Conservation (phyloP, 1,140 invertebrate genomes). For the Drosophila nigromelanica region DNA sequence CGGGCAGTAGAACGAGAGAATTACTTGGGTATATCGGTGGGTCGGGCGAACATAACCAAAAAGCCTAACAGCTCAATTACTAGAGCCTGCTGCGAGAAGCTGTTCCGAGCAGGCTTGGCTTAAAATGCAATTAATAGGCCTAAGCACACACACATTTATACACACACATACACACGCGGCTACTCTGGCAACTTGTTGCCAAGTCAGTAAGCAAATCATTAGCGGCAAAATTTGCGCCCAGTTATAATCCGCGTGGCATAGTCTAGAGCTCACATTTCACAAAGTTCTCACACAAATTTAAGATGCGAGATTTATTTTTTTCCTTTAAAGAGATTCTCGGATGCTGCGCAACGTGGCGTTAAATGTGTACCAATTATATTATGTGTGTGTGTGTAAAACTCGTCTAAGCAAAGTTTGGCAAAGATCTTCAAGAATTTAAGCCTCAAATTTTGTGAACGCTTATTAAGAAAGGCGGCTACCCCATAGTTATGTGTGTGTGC, state of each 20-base stretch:
- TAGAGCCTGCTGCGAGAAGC: constrained; percentile 35
- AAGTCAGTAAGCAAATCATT: constrained; percentile 73
- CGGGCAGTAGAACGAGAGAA: neutral
- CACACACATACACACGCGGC: constrained; percentile 3
- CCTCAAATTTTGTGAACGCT: constrained; percentile 64
- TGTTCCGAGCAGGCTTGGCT: constrained; percentile 19
- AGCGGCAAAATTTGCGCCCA: constrained; percentile 66
- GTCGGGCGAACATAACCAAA: constrained; percentile 15
- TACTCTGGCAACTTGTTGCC: constrained; percentile 34
- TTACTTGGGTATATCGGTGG: neutral
- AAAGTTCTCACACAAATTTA: constrained; percentile 77
- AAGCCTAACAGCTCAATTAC: constrained; percentile 57
- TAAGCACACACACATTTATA: constrained; percentile 13
- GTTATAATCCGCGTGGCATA: constrained; percentile 60
- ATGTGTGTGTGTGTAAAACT: constrained; percentile 6
- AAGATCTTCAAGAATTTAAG: constrained; percentile 65
- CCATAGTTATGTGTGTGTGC: constrained; percentile 57
- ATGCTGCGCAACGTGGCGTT: constrained; percentile 47
- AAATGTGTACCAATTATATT: constrained; percentile 60
- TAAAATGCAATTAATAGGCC: constrained; percentile 57
- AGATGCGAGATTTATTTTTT: constrained; percentile 44
- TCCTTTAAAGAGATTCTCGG: neutral
- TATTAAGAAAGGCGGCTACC: constrained; percentile 49
- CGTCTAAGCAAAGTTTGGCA: constrained; percentile 48
- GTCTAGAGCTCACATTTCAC: constrained; percentile 36